Evolutionary conservation across 2,888 invertebrate genomes (phyloP).

Genomic region (Tricholauxania praeusta): DNA sequence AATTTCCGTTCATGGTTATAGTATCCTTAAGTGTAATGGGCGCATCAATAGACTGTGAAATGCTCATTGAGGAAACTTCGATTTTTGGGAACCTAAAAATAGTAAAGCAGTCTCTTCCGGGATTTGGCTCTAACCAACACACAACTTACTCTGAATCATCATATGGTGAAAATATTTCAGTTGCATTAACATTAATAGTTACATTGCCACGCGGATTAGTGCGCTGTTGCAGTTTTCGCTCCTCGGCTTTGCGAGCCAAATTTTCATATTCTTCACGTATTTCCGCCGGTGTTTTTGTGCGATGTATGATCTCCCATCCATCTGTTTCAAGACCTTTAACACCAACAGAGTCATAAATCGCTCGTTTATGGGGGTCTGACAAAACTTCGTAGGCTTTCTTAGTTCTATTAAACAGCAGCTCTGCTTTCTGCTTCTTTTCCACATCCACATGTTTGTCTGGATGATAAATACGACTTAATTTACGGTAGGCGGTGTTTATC

Average conservation of each 20-base stretch:
- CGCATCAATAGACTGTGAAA: constrained; percentile 93
- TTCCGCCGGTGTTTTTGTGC: constrained; percentile 93
- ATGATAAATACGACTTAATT: constrained; percentile 93
- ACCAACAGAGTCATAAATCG: constrained; percentile 93
- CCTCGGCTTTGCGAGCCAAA: constrained; percentile 85
- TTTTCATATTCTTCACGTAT: constrained; percentile 97
- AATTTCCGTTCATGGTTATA: constrained; percentile 83
- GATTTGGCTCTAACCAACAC: constrained; percentile 39
- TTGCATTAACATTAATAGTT: constrained; percentile 90
- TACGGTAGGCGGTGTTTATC: constrained; percentile 92
- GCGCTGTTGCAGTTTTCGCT: constrained; percentile 86
- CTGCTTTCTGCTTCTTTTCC: constrained; percentile 87
- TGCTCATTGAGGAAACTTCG: constrained; percentile 93
- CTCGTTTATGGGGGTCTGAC: constrained; percentile 91
- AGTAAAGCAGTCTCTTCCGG: constrained; percentile 65
- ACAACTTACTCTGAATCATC: constrained; percentile 73
- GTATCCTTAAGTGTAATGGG: constrained; percentile 90
- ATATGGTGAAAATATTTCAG: constrained; percentile 90
- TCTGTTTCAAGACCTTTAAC: constrained; percentile 92
- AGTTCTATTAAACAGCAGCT: constrained; percentile 90
- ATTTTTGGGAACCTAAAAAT: constrained; percentile 72
- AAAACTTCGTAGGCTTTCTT: constrained; percentile 96
- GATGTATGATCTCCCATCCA: constrained; percentile 94
- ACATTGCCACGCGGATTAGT: constrained; percentile 93
- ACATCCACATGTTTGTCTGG: constrained; percentile 95